Base-by-base conservation (phyloP, 2,888 invertebrate species). In the Callimorpha dominula region DNA sequence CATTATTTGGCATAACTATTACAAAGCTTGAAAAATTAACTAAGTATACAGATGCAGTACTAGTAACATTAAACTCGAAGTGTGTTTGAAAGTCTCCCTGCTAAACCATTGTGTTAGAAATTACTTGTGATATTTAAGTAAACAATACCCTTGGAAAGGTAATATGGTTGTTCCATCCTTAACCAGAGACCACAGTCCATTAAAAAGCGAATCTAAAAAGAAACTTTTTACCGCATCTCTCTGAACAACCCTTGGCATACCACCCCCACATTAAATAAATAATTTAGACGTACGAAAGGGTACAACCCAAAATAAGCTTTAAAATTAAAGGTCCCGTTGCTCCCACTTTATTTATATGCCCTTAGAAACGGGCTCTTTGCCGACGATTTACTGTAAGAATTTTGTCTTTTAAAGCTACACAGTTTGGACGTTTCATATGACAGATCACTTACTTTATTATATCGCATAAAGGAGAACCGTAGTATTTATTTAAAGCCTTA, bases 361-460 rank as follows among this genome's bases (percentile, higher is more conserved):
- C 73, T 78, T 71, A 75, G 64, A 67, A 83, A 78, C 69, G 65
- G 72, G 75, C 76, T 78, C 66, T 77, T 81, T 70, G 68, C 60
- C 68, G 68, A 77, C 75, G 72, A 80, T 83, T 85, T 81, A 78
- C 76, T 82, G 72, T 71, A 77, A 80, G 82, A 80, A 82, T 82
- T 80, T 85, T 83, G 82, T 82, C 80, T 85, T 86, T 87, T 87
- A 86, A 83, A 78, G 77, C 80, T 43, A 67, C 79, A 83, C 81
- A 85, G 78, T 78, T 78, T 80, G 75, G 75, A 69, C 76, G 84
- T 86, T 86, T 86, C 86, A 85, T 79, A 71, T 87, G 89, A 87
- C 81, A 83, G 80, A 85, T 86, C 82, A 70, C 80, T 76, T 77
- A 78, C 74, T 74, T 77, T 71, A 72, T 79, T 73, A 75, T 75